These are phyloP conservation scores for Spizella passerina DNA, from an alignment of 2,797 vertebrate species.

Conservation along the genomic window DNA sequence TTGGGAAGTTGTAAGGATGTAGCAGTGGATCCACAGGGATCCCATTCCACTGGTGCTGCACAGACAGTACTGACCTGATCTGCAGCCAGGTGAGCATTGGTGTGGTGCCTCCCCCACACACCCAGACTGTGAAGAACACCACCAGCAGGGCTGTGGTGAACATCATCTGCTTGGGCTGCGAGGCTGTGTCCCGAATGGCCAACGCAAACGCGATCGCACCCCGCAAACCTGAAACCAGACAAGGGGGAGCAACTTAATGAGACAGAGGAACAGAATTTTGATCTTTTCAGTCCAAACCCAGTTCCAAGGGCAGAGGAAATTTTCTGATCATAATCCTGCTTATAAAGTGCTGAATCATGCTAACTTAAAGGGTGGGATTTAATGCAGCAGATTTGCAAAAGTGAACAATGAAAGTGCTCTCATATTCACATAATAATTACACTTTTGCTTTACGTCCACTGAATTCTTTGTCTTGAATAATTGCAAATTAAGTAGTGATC, in stretches of 20 bases:
- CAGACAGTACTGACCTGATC: conserved; percentile 79
- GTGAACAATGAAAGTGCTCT: background rate
- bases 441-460: background rate
- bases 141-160: conserved; percentile 83
- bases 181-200: conserved; percentile 76
- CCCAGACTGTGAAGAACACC: conserved; percentile 83
- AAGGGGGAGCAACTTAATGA: background rate
- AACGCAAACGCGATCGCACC: conserved; percentile 84
- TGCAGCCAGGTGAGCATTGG: conserved; percentile 81
- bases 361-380: background rate
- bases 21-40: background rate
- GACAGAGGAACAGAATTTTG: background rate
- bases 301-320: background rate
- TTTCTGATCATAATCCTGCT: background rate
- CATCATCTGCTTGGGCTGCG: conserved; percentile 79
- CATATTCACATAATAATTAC: background rate
- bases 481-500: background rate
- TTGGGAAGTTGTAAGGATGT: background rate
- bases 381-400: background rate
- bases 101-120: conserved; percentile 79
- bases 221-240: conserved; percentile 76
- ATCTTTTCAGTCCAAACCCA: background rate
- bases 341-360: background rate
- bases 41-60: background rate
- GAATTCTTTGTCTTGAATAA: background rate